A percentile compares a stretch with the other conserved stretches of the same genome.
Conservation (phyloP, 2,797 vertebrate genomes). For the Myotis findleyi region DNA sequence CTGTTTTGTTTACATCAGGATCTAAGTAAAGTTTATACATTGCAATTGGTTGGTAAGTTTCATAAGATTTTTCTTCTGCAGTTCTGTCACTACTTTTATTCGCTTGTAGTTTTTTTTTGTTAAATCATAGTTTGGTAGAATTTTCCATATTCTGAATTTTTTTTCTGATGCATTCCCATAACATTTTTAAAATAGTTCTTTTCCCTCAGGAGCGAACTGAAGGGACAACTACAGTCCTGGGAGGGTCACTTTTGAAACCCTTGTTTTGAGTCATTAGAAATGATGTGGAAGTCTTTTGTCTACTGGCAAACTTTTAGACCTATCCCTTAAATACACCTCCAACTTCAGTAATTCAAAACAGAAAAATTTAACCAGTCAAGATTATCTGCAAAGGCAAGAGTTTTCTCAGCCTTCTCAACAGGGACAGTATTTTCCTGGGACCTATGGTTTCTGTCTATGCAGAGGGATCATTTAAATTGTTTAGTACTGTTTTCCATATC, state of each 20-base stretch:
- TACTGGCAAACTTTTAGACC: neutral
- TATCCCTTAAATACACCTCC: neutral
- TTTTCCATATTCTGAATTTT: slow-evolving; percentile 40
- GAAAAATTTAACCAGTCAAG: neutral
- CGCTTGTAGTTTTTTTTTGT: neutral
- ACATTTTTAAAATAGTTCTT: slow-evolving; percentile 51
- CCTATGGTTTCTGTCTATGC: neutral
- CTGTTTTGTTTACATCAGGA: slow-evolving; percentile 46
- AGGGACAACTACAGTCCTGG: neutral
- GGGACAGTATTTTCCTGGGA: neutral
- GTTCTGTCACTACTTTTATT: slow-evolving; percentile 13
- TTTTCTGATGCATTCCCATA: neutral
- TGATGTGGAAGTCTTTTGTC: neutral
- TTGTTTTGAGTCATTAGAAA: slow-evolving; percentile 23
- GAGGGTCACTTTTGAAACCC: neutral
- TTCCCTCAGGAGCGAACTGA: neutral
- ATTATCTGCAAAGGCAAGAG: neutral
- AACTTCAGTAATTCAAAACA: neutral
- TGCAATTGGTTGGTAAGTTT: neutral
- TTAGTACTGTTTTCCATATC: neutral
- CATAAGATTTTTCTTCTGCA: neutral
- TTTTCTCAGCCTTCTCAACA: neutral
- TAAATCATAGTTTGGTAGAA: neutral
- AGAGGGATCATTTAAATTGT: neutral
- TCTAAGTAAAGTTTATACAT: slow-evolving; percentile 19